Conservation (phyloP, 2,113 vertebrate genomes). For the Hydrolagus affinis region DNA sequence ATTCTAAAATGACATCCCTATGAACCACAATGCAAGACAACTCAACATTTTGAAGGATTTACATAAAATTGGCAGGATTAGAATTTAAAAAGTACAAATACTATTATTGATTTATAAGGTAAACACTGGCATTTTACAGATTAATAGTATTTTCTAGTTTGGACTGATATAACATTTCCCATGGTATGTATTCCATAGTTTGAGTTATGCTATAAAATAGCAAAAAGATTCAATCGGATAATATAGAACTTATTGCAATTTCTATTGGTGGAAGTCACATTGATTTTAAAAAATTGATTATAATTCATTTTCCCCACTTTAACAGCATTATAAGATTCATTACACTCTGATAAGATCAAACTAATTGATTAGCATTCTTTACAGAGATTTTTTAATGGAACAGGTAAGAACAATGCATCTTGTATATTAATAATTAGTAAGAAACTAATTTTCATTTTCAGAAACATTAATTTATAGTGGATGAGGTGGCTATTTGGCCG, state of each 20-base stretch:
- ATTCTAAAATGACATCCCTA: no score
- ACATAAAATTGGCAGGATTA: no score
- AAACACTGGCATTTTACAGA: neutral
- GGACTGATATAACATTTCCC: neutral
- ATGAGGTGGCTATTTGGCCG: slow-evolving; percentile 39
- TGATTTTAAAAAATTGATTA: slow-evolving; percentile 44
- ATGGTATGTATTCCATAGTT: no score
- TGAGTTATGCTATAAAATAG: neutral
- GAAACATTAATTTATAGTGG: slow-evolving; percentile 36
- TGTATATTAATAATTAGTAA: slow-evolving; percentile 41
- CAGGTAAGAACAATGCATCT: slow-evolving; percentile 33
- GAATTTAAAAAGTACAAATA: no score
- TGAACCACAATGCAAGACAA: no score
- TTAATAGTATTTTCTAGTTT: neutral
- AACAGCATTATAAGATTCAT: slow-evolving; percentile 43
- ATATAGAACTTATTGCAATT: neutral
- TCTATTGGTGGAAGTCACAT: slow-evolving; percentile 37
- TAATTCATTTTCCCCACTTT: slow-evolving; percentile 42
- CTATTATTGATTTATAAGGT: neutral
- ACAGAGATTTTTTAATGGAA: slow-evolving; percentile 37
- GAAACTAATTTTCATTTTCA: slow-evolving; percentile 37
- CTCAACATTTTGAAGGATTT: no score
- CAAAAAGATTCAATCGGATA: neutral
- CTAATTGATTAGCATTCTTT: slow-evolving; percentile 41
- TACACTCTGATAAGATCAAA: slow-evolving; percentile 45